Percentiles rank a stretch among this genome's conserved stretches.
These are phyloP conservation scores for Campylomormyrus numenius DNA, from an alignment of 2,113 vertebrate species.

Conservation along the genomic window DNA sequence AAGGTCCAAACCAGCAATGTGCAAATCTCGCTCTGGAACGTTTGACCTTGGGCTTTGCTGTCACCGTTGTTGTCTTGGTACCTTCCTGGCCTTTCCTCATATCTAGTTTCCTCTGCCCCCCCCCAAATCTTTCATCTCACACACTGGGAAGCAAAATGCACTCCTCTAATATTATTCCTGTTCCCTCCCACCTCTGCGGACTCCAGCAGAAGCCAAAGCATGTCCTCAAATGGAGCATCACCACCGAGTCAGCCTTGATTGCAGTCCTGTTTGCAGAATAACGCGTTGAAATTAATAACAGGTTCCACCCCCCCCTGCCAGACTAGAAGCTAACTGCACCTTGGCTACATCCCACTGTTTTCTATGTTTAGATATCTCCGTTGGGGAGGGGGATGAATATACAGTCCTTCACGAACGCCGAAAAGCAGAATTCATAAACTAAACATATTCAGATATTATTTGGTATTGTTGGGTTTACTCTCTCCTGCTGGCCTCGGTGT, in stretches of 20 bases:
- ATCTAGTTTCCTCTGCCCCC: neutral
- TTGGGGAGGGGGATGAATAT: neutral
- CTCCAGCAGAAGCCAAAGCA: neutral
- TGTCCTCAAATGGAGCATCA: neutral
- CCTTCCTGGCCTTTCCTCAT: neutral
- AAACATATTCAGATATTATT: neutral
- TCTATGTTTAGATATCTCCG: conserved; percentile 16
- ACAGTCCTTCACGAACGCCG: neutral
- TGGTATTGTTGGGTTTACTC: neutral
- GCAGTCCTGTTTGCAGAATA: neutral
- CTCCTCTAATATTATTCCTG: neutral
- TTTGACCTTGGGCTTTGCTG: neutral
- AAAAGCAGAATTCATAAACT: conserved; percentile 1
- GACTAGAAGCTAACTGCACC: neutral
- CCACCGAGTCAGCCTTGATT: neutral
- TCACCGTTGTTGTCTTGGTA: neutral
- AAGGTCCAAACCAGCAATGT: neutral
- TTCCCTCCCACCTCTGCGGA: neutral
- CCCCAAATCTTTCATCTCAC: neutral
- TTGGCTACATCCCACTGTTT: conserved; percentile 23
- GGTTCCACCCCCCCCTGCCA: neutral
- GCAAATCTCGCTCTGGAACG: neutral
- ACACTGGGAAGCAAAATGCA: neutral
- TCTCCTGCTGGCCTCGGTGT: neutral
- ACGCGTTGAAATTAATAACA: neutral